Evolutionary conservation across 2,888 invertebrate genomes (phyloP).

Genomic region (Eugnorisma glareosa): DNA sequence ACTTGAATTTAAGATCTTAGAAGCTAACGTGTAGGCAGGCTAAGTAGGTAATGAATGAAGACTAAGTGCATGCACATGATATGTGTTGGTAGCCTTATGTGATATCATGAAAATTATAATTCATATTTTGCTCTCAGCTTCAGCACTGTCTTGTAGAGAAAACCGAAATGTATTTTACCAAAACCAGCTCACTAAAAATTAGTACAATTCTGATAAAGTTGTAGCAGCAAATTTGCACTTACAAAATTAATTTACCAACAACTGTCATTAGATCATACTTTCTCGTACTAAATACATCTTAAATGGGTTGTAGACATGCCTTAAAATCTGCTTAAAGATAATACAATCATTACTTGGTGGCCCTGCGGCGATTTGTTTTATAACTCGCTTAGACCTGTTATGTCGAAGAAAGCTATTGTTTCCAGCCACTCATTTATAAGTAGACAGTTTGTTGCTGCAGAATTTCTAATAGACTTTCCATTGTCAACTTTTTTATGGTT

Average conservation of each 20-base stretch:
- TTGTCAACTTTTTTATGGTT: constrained; percentile 25
- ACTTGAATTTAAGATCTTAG: background rate
- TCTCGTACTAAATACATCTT: constrained; percentile 37
- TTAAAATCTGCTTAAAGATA: constrained; percentile 31
- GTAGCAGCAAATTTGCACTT: constrained; percentile 46
- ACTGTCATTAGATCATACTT: constrained; percentile 30
- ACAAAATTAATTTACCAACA: constrained; percentile 3
- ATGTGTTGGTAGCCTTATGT: background rate
- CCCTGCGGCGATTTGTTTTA: constrained; percentile 43
- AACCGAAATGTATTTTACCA: background rate
- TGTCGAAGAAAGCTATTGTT: constrained; percentile 58
- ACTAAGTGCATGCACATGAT: background rate
- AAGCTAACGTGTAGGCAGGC: background rate
- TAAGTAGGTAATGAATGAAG: background rate
- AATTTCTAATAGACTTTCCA: constrained; percentile 41
- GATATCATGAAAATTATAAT: background rate
- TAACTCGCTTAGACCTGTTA: constrained; percentile 37
- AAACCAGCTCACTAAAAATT: background rate
- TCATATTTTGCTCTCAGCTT: background rate
- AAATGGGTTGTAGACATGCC: constrained; percentile 19
- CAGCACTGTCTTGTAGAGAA: background rate
- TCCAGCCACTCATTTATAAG: constrained; percentile 19
- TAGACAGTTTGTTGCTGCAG: constrained; percentile 14
- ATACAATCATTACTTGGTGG: constrained; percentile 37
- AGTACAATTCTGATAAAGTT: constrained; percentile 29